A percentile compares a stretch with the other conserved stretches of the same genome.
These are phyloP conservation scores for Lampropteryx suffumata DNA, from an alignment of 2,888 invertebrate genomes.

Conservation along the genomic window DNA sequence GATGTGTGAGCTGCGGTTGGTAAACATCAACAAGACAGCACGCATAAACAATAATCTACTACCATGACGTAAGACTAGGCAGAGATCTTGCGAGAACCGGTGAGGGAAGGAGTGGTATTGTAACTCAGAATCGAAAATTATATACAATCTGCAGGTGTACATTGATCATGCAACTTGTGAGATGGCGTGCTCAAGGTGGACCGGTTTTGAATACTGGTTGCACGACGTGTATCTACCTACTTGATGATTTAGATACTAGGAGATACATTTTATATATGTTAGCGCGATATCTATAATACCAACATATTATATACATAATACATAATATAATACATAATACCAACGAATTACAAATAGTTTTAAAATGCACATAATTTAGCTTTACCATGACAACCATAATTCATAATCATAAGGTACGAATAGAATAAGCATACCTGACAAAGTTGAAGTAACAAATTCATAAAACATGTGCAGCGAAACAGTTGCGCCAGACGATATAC, in stretches of 20 bases:
- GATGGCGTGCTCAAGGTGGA: slow-evolving; percentile 66
- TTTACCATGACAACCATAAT: no score
- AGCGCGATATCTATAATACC: slow-evolving; percentile 29
- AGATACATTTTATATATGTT: slow-evolving; percentile 36
- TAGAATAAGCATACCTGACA: slow-evolving; percentile 4
- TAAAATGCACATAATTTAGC: neutral
- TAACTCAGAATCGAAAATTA: slow-evolving; percentile 57
- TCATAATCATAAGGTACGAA: neutral
- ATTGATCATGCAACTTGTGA: slow-evolving; percentile 51
- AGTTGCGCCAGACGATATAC: slow-evolving; percentile 44
- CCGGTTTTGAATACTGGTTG: slow-evolving; percentile 57
- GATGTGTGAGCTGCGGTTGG: slow-evolving; percentile 64
- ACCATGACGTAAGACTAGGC: slow-evolving; percentile 61
- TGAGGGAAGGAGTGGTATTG: slow-evolving; percentile 35
- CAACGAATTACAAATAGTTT: neutral
- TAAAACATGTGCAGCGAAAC: slow-evolving; percentile 35
- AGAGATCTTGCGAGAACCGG: slow-evolving; percentile 64
- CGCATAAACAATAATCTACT: slow-evolving; percentile 65
- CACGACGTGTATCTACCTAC: slow-evolving; percentile 41
- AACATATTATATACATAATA: slow-evolving; percentile 22
- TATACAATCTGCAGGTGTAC: slow-evolving; percentile 57
- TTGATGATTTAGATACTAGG: slow-evolving; percentile 42
- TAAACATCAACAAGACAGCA: slow-evolving; percentile 62
- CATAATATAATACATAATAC: no score
- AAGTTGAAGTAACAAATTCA: slow-evolving; percentile 36